Evolutionary conservation across 2,113 vertebrate genomes (phyloP).

Genomic region (Dipodomys ordii): DNA sequence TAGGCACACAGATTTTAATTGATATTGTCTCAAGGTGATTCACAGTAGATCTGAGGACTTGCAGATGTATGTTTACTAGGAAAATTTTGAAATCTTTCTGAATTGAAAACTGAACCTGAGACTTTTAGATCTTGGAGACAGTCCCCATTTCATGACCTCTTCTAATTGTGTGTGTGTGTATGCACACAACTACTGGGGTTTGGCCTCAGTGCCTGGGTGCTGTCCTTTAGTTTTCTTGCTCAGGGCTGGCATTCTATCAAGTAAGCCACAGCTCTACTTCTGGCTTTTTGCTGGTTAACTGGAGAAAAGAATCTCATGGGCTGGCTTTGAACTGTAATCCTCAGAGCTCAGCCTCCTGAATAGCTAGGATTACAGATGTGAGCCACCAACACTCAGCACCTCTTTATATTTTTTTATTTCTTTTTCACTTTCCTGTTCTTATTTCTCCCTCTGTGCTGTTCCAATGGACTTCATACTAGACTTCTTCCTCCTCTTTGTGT

Average conservation of each 20-base stretch:
- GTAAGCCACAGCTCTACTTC: too few relatives aligned
- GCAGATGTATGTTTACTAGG: background rate
- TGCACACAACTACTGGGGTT: too few relatives aligned
- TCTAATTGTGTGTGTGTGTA: background rate
- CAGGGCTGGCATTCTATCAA: too few relatives aligned
- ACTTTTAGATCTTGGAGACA: background rate
- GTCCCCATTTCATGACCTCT: background rate
- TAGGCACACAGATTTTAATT: constrained; percentile 36
- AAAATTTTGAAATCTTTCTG: constrained; percentile 14
- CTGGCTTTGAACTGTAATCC: too few relatives aligned
- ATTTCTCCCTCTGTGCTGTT: constrained; percentile 22
- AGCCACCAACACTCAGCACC: too few relatives aligned
- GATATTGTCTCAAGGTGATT: background rate
- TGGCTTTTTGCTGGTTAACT: too few relatives aligned
- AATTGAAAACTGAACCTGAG: background rate
- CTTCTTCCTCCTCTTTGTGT: background rate
- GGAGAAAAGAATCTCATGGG: too few relatives aligned
- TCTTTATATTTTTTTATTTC: background rate
- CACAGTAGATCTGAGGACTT: constrained; percentile 32
- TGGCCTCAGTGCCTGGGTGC: too few relatives aligned
- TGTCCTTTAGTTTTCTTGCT: too few relatives aligned
- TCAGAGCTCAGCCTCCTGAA: too few relatives aligned
- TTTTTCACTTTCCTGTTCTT: constrained; percentile 33
- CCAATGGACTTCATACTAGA: background rate
- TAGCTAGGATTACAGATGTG: too few relatives aligned